Evolutionary conservation across 2,113 vertebrate genomes (phyloP), one percentile per base, ranked within the genome.

Genomic region (Prietella phreatophila): DNA sequence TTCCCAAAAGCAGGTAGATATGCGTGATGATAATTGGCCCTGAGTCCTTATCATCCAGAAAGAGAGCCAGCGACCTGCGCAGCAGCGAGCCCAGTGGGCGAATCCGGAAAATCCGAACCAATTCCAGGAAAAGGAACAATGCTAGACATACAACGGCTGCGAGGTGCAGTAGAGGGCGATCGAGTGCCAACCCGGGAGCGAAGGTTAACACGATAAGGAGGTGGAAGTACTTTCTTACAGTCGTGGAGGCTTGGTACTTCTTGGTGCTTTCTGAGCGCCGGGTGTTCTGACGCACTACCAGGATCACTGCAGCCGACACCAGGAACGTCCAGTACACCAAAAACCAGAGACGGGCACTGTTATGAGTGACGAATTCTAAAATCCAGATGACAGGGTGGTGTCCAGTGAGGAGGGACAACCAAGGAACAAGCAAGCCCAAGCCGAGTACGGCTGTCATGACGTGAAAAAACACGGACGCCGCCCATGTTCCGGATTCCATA

Each of bases 11-110:
- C 85, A 99, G 96, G 92, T 99, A 99, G 92, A 99, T 95, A 69
- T 99, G 99, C 30, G 97, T 99, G 90, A 99, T 92, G 92, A 99
- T 98, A n/a, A 99, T 96, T 7, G 97, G 99, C 14, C 99, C 98
- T 0, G 97, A 97, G 93, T 99, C 99, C 50, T 97, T 96, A 84
- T 99, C 97, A 55, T 99, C 99, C 92, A 99, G 93, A 91, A 99
- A 99, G 73, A 98, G 94, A 13, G 97, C 96, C 42, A 99, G 96
- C 84, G 97, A 90, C 89, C 95, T 94, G 81, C 97, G 92, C 53
- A 99, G 95, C 19, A 94, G 94, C 90, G 97, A 96, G 5, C 98
- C 99, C 2, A 99, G 92, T 0, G 99, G 99, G 90, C 95, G 95
- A 91, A 99, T 99, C 65, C 96, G 95, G 88, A 99, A 99, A 93